Percentiles rank a stretch among this genome's conserved stretches.
phyloP scores from a whole-genome alignment of 2,797 vertebrate genomes.

The Leuciscus waleckii region DNA sequence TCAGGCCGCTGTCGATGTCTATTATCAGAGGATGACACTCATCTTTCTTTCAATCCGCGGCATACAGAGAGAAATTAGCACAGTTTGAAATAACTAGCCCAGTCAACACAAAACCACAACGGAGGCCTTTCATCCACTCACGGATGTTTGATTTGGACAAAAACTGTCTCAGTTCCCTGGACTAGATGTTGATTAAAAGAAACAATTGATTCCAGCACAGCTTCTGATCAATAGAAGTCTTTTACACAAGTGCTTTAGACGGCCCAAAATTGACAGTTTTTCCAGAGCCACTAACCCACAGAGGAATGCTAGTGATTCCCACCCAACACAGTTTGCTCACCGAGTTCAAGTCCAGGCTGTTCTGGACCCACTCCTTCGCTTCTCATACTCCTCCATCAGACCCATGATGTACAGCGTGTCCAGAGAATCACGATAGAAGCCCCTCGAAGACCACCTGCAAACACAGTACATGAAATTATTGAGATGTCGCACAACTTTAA shows the following conservation, averaged over 20 bases:
- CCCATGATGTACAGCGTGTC: slow-evolving; percentile 97
- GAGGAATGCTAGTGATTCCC: background rate
- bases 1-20: background rate
- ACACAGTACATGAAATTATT: slow-evolving; percentile 23
- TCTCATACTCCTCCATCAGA: slow-evolving; percentile 92
- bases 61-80: slow-evolving; percentile 51
- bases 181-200: slow-evolving; percentile 41
- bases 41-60: slow-evolving; percentile 64
- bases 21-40: slow-evolving; percentile 59
- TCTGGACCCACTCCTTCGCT: slow-evolving; percentile 92
- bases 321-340: slow-evolving; percentile 72
- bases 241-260: slow-evolving; percentile 9
- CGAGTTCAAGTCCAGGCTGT: slow-evolving; percentile 90
- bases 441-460: slow-evolving; percentile 91
- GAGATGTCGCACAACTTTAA: background rate
- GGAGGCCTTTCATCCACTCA: slow-evolving; percentile 53
- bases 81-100: slow-evolving; percentile 61
- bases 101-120: slow-evolving; percentile 63
- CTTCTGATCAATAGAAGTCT: slow-evolving; percentile 61
- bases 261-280: background rate
- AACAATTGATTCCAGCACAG: slow-evolving; percentile 45
- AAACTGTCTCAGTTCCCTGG: slow-evolving; percentile 53
- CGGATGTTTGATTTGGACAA: slow-evolving; percentile 26
- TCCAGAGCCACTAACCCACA: slow-evolving; percentile 35
- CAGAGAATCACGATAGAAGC: slow-evolving; percentile 92